phyloP scores from a whole-genome alignment of 2,888 invertebrate species.

The Anoncus sp. region DNA sequence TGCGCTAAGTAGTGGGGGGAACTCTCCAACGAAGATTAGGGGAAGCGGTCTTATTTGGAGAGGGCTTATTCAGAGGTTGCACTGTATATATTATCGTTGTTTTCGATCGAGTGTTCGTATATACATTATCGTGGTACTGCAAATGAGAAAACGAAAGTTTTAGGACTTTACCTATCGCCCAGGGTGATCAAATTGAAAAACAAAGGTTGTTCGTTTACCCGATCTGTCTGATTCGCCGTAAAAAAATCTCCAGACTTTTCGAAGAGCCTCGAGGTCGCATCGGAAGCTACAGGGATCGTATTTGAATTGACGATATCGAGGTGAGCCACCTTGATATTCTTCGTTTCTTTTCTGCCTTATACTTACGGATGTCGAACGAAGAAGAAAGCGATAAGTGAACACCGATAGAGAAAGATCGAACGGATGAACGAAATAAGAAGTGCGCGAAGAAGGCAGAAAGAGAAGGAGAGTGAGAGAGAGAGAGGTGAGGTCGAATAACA shows the following conservation, averaged over 20 bases:
- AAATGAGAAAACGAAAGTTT: background rate
- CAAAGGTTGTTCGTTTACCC: background rate
- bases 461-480: slow-evolving; percentile 62
- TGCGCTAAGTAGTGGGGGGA: too few relatives aligned
- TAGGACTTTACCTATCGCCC: background rate
- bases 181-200: background rate
- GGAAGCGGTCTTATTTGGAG: too few relatives aligned
- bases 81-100: too few relatives aligned
- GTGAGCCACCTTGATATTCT: slow-evolving; percentile 52
- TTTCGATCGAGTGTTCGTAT: too few relatives aligned
- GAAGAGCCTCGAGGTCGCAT: background rate
- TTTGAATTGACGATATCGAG: slow-evolving; percentile 56
- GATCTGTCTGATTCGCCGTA: background rate
- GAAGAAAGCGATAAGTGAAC: slow-evolving; percentile 52
- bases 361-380: slow-evolving; percentile 15
- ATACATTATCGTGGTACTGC: background rate
- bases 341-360: slow-evolving; percentile 6
- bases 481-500: slow-evolving; percentile 79
- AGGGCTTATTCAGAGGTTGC: too few relatives aligned
- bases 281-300: slow-evolving; percentile 38
- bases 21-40: too few relatives aligned
- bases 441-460: slow-evolving; percentile 33
- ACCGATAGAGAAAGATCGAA: slow-evolving; percentile 40
- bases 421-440: slow-evolving; percentile 39
- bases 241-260: background rate